Base-by-base conservation (phyloP, 1,140 invertebrate species). In the Phymorhynchus buccinoides region DNA sequence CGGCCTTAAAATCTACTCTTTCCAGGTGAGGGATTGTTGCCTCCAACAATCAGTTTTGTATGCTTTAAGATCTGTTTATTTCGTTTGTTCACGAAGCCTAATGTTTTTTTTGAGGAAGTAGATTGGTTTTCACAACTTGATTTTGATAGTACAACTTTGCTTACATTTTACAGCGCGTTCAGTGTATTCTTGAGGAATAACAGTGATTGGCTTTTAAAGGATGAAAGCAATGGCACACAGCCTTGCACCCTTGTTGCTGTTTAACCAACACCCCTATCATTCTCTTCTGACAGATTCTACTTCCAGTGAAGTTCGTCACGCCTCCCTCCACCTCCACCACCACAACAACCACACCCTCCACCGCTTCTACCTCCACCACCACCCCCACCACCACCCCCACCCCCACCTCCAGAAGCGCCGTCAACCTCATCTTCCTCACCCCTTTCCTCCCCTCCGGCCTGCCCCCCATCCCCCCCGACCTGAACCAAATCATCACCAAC, bases 261-360 rank as follows among this genome's bases (percentile, higher is more conserved):
- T 9, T 0, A 42, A 22, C 30, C 32, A 35, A 35, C 41, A 35
- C 0, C 27, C 14, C 27, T 18, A 73, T 37, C 16, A 6, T 30
- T 78, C 44, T 77, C 35, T 79, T 37, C 37, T 6, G 32, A 16
- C n/a, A 80, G 79, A 22, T 80, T 18, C 44, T 80, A 14, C 42
- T 80, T 22, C 79, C 79, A 30, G 44, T 80, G 32, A 56, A 14
- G 4, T 48, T 80, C 32, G 44, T 80, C 30, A 80, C 48, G 79
- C 42, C 42, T 14, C 12, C 78, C 39, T 44, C 78, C 3, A 42
- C 78, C 41, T 18, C 78, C 6, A 22, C 78, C 32, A 78, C 75
- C 1, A 78, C 75, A 39, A 9, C 75, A 41, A 16, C 79, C 44
- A 32, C 79, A 1, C 52, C 79, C 0, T 56, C 79, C 22, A 80